Conservation (phyloP, 2,888 invertebrate genomes). For the Spilarctia lutea region DNA sequence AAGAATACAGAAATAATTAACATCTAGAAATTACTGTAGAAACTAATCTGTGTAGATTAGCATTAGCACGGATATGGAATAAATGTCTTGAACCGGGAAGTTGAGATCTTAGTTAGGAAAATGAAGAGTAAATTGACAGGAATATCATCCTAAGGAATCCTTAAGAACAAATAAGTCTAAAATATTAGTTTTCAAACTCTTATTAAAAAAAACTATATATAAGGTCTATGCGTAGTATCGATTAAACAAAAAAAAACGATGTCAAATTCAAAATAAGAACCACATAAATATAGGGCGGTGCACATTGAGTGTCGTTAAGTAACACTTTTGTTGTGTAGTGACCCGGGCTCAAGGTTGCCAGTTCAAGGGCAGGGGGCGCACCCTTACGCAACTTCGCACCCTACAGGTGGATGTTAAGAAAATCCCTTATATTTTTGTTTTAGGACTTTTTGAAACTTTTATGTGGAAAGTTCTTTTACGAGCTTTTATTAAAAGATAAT, state of each 20-base stretch:
- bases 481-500: not conserved
- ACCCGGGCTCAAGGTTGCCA: slow-evolving; percentile 67
- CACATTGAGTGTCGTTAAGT: slow-evolving; percentile 53
- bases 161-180: too few relatives aligned
- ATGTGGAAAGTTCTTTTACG: not conserved
- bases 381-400: slow-evolving; percentile 58
- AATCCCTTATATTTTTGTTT: slow-evolving; percentile 32
- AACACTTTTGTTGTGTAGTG: slow-evolving; percentile 67
- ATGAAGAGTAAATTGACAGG: not conserved
- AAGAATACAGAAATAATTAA: too few relatives aligned
- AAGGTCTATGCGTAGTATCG: not conserved
- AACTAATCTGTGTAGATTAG: too few relatives aligned
- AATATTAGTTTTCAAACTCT: too few relatives aligned
- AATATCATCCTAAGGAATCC: not conserved
- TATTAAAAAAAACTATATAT: not conserved
- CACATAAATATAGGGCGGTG: slow-evolving; percentile 52
- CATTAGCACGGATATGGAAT: too few relatives aligned
- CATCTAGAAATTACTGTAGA: too few relatives aligned
- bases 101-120: not conserved
- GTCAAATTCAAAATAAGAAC: slow-evolving; percentile 17
- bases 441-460: slow-evolving; percentile 24
- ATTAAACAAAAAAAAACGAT: slow-evolving; percentile 14
- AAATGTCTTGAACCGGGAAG: not conserved
- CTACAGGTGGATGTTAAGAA: slow-evolving; percentile 63
- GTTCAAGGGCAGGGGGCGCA: slow-evolving; percentile 72